Evolutionary conservation across 2,113 vertebrate genomes (phyloP), one percentile per base, ranked within the genome.

Genomic region (Ranitomeya variabilis): DNA sequence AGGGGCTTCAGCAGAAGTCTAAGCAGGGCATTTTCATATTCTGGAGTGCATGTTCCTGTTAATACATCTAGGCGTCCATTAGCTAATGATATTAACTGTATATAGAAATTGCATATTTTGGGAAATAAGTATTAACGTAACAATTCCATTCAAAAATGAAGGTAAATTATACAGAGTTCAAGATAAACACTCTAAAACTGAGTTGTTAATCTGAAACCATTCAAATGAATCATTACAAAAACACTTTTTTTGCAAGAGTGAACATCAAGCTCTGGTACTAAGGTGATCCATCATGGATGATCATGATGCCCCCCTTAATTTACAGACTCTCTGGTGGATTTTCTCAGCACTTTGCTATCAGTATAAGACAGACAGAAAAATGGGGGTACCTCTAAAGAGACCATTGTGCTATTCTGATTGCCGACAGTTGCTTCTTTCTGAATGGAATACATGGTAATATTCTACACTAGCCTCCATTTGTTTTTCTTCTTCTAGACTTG

Each of bases 141-240:
- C 73, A 51, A 19, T 51, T 73, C 69, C 31, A 14, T 15, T 71
- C 12, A 26, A 54, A 10, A 78, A 10, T 26, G 21, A n/a, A 23
- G n/a, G 52, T 55, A 57, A n/a, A 26, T 79, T n/a, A 12, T 55
- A 23, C 19, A 13, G 77, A 2, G 13, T 13, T 15, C 15, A 81
- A 10, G 0, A 62, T 26, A 81, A 57, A 79, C 52, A n/a, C 77
- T 79, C 52, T 1, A 79, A 79, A 79, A 55, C 77, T 55, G 77
- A 79, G 77, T 79, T 78, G 51, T 78, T 55, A 21, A 79, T 79
- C 52, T 13, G 77, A 21, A 10, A 7, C 73, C 31, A 79, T 79
- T 52, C 77, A 79, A 55, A 79, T 79, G 55, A 79, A 79, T 79
- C 51, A 79, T 79, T 26, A 55, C 18, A 55, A 79, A 79, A 79